Evolutionary conservation across 2,113 vertebrate species (phyloP).

Genomic region (Corvus hawaiiensis): DNA sequence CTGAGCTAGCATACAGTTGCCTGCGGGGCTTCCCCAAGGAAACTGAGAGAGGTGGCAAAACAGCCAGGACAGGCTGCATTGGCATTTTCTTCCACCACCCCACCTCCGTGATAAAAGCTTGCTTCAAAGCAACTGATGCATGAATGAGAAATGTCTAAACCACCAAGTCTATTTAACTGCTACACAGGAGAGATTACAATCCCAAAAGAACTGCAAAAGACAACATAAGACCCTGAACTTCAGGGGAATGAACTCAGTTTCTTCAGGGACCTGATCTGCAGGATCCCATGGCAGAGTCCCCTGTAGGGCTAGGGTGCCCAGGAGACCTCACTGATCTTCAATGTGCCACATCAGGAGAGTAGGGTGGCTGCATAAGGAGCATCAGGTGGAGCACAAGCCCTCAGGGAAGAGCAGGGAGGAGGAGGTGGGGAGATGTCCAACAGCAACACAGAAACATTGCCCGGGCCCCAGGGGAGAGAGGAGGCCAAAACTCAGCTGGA

Average conservation of each 20-base stretch:
- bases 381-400: neutral
- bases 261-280: neutral
- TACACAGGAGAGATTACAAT: neutral
- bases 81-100: neutral
- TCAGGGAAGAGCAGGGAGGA: neutral
- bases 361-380: neutral
- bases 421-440: rapidly evolving
- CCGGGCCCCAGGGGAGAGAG: neutral
- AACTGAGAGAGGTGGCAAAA: neutral
- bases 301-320: neutral
- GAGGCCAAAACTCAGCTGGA: neutral
- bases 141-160: neutral
- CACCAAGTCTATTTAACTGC: neutral
- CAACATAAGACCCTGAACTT: neutral
- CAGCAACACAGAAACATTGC: neutral
- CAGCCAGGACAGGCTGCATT: neutral
- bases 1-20: neutral
- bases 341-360: neutral
- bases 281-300: neutral
- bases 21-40: neutral
- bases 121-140: neutral
- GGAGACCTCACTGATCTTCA: neutral
- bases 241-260: neutral
- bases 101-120: neutral
- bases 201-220: neutral